A percentile compares a stretch with the other conserved stretches of the same genome.
Conservation (phyloP, 2,113 vertebrate genomes). For the Periophthalmus modestus region DNA sequence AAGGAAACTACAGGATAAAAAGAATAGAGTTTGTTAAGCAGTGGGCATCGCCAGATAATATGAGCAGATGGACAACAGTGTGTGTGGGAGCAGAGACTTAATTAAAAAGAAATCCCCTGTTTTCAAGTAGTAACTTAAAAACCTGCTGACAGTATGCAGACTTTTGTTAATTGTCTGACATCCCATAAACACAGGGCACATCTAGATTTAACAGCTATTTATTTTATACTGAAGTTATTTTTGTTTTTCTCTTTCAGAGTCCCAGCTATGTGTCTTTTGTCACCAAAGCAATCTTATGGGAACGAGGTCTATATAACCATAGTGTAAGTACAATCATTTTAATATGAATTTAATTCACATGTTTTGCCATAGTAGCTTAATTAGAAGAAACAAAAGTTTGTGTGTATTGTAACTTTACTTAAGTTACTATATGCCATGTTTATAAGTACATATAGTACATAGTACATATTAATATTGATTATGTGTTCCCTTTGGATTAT, state of each 20-base stretch:
- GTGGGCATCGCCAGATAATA: conserved; percentile 20
- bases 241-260: conserved; percentile 53
- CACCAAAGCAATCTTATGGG: conserved; percentile 66
- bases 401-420: no score
- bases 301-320: conserved; percentile 52
- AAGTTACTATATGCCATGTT: no score
- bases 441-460: no score
- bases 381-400: no score
- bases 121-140: conserved; percentile 19
- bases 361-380: background rate
- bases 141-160: conserved; percentile 51
- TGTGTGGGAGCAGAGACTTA: conserved; percentile 49
- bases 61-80: conserved; percentile 53
- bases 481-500: background rate
- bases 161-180: conserved; percentile 3
- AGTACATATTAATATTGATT: background rate
- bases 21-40: conserved; percentile 8
- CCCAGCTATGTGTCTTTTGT: conserved; percentile 66
- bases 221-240: background rate
- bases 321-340: conserved; percentile 18
- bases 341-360: background rate
- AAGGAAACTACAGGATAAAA: conserved; percentile 24
- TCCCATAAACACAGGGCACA: background rate
- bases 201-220: conserved; percentile 1
- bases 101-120: conserved; percentile 44